These are phyloP conservation scores for Drosophila borealis DNA, from an alignment of 2,888 invertebrate genomes.

Conservation along the genomic window DNA sequence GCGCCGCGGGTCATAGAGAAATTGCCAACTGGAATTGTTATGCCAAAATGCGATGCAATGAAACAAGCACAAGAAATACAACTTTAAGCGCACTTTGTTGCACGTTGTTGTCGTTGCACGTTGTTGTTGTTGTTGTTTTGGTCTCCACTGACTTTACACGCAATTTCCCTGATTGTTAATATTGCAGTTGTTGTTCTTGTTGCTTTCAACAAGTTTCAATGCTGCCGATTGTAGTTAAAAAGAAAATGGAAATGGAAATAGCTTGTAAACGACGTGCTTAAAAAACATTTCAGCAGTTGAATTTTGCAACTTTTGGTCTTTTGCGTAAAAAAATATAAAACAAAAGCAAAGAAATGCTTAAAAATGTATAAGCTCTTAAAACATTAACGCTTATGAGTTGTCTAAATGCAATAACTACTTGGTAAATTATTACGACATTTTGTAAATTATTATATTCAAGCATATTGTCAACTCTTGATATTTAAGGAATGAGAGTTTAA, in stretches of 20 bases:
- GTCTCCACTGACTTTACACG: slow-evolving; percentile 58
- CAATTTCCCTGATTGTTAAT: slow-evolving; percentile 51
- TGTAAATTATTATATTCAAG: slow-evolving; percentile 29
- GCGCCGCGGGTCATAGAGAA: slow-evolving; percentile 56
- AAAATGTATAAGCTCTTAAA: slow-evolving; percentile 48
- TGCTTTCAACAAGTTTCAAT: slow-evolving; percentile 61
- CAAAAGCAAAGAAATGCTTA: slow-evolving; percentile 23
- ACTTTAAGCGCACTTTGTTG: slow-evolving; percentile 56
- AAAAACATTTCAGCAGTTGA: slow-evolving; percentile 51
- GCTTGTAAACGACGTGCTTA: slow-evolving; percentile 72
- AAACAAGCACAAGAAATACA: slow-evolving; percentile 47
- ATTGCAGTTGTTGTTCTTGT: slow-evolving; percentile 16
- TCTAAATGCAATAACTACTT: slow-evolving; percentile 50
- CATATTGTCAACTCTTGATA: slow-evolving; percentile 12
- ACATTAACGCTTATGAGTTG: slow-evolving; percentile 45
- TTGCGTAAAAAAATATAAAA: slow-evolving; percentile 18
- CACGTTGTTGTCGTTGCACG: slow-evolving; percentile 6
- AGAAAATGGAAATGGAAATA: slow-evolving; percentile 63
- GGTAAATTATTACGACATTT: slow-evolving; percentile 24
- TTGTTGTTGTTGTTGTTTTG: slow-evolving; percentile 19
- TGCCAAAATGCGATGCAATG: slow-evolving; percentile 60
- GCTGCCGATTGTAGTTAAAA: slow-evolving; percentile 74
- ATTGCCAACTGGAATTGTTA: slow-evolving; percentile 54
- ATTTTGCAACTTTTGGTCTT: slow-evolving; percentile 46
- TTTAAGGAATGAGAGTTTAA: neutral